Evolutionary conservation across 92 coral and sea anemone genomes (phyloP).

Genomic region (Anthopleura xanthogrammica): DNA sequence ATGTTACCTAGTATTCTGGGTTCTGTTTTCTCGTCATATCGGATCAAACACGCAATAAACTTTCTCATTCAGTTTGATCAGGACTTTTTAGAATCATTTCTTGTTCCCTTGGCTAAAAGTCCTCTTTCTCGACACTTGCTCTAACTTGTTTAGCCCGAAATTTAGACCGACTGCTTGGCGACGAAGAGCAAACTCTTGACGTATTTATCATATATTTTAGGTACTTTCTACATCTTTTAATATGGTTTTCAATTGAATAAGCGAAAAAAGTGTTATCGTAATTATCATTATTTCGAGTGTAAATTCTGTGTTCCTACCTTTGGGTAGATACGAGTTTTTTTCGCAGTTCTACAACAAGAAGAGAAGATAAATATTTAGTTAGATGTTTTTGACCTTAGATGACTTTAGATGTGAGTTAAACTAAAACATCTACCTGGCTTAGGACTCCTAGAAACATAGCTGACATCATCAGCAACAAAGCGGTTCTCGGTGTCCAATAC

Average conservation of each 20-base stretch:
- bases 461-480: not conserved
- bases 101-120: no score
- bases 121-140: no score
- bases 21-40: no score
- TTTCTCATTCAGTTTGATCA: no score
- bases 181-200: no score
- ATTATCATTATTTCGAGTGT: not conserved
- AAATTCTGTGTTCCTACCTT: not conserved
- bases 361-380: constrained; percentile 1
- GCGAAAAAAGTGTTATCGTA: not conserved
- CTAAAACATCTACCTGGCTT: not conserved
- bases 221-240: not conserved
- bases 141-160: no score
- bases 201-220: no score
- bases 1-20: no score
- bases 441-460: not conserved
- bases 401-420: not conserved
- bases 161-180: no score
- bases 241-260: not conserved
- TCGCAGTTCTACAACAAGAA: constrained; percentile 4
- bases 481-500: not conserved
- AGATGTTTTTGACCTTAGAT: not conserved
- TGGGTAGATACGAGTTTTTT: constrained; percentile 1
- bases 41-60: no score
- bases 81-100: no score